Evolutionary conservation across 2,888 invertebrate genomes (phyloP).

Genomic region (Watsonalla binaria): DNA sequence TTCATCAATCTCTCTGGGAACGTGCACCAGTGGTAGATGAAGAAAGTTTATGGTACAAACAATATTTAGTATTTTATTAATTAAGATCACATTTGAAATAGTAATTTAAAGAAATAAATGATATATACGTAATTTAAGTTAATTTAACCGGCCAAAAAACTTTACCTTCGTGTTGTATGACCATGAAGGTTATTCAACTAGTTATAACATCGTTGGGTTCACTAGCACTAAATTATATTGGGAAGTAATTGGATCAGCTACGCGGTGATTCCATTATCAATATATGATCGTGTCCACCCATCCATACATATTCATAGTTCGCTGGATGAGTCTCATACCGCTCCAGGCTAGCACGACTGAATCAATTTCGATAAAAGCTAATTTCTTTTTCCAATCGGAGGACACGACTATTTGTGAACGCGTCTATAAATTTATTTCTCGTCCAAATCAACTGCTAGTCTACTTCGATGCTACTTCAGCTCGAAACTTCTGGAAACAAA

Average conservation of each 20-base stretch:
- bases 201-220: conserved; percentile 21
- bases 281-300: conserved; percentile 58
- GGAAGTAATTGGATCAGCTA: conserved; percentile 63
- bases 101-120: too few relatives aligned
- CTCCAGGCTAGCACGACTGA: conserved; percentile 31
- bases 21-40: too few relatives aligned
- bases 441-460: conserved; percentile 52
- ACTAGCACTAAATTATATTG: conserved; percentile 50
- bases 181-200: too few relatives aligned
- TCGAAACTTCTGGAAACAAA: conserved; percentile 66
- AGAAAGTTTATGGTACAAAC: too few relatives aligned
- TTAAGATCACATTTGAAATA: too few relatives aligned
- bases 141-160: too few relatives aligned
- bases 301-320: conserved; percentile 70
- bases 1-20: too few relatives aligned
- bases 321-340: conserved; percentile 34
- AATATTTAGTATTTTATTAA: too few relatives aligned
- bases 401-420: conserved; percentile 2
- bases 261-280: conserved; percentile 70
- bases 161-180: too few relatives aligned
- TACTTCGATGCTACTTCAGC: conserved; percentile 59
- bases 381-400: conserved; percentile 12
- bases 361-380: conserved; percentile 43
- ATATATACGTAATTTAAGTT: too few relatives aligned
- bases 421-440: conserved; percentile 50